Conservation (phyloP, 92 coral and sea anemone genomes). For the Hydrozoanthus gracilis region DNA sequence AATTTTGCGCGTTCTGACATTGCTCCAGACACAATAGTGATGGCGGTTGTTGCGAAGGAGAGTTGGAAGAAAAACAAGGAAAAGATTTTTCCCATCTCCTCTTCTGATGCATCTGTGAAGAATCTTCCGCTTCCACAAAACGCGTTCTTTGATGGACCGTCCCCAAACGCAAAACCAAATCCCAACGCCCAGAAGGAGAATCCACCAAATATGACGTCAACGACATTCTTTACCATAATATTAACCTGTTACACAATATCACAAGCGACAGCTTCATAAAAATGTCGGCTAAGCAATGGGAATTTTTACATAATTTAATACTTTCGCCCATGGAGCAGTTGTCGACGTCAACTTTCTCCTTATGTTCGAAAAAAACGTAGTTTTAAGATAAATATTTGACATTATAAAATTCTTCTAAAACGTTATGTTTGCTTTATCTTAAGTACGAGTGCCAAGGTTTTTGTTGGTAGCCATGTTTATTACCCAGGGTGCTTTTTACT, state of each 20-base stretch:
- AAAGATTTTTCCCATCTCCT: slow-evolving; percentile 71
- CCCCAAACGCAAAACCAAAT: slow-evolving; percentile 75
- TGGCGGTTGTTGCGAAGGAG: slow-evolving; percentile 73
- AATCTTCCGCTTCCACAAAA: slow-evolving; percentile 81
- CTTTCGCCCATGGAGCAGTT: too few species aligned
- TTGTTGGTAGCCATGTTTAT: slow-evolving; percentile 31
- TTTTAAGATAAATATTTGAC: too few species aligned
- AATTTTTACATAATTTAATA: too few species aligned
- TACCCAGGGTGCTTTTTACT: background rate
- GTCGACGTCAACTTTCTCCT: too few species aligned
- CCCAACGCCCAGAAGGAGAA: slow-evolving; percentile 84
- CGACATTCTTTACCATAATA: slow-evolving; percentile 81
- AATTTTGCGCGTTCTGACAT: slow-evolving; percentile 71
- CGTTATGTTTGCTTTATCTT: background rate
- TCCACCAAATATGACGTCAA: slow-evolving; percentile 85
- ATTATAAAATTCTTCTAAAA: too few species aligned
- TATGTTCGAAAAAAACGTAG: too few species aligned
- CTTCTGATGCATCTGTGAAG: slow-evolving; percentile 70
- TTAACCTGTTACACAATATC: slow-evolving; percentile 52
- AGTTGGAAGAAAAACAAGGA: slow-evolving; percentile 73
- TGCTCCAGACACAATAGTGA: slow-evolving; percentile 71
- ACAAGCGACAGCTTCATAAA: too few species aligned
- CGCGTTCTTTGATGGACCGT: slow-evolving; percentile 61
- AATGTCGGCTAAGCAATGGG: too few species aligned
- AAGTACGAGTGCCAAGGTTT: slow-evolving; percentile 7